Evolutionary conservation across 2,888 invertebrate species (phyloP), one percentile per base, ranked within the genome.

Genomic region (Abscondita cerata): DNA sequence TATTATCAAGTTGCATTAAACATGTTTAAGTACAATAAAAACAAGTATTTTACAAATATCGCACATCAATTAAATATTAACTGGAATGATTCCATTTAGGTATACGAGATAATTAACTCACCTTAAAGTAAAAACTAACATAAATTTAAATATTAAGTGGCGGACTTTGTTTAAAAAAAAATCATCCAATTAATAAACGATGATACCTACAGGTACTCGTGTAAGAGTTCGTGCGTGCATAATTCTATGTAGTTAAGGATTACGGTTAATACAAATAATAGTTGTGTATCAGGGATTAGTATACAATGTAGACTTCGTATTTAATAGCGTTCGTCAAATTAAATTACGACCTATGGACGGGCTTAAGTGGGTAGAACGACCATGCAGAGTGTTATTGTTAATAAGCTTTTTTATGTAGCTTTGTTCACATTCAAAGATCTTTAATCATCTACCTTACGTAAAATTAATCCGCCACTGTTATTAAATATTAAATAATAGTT

Each of bases 1-100:
- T 69, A 68, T 68, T 69, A 68, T 76, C 73, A 76, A 64, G 75
- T 77, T 76, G 74, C 75, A 51, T 65, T 59, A 62, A 60, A 63
- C 58, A 63, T 25, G 56, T 65, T 67, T 69, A 69, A 69, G 69
- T 67, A 69, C 69, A 69, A 66, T 63, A 61, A 50, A 62, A 55
- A 60, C 44, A 59, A 63, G 52, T 63, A 63, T 52, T 59, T 59
- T 48, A 63, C 62, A 55, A 63, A 55, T 59, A 59, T 59, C 57
- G 59, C 64, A 60, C 64, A 64, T 59, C 59, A 63, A 63, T 62
- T 52, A 54, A 62, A 62, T 57, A 62, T 59, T 46, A 34, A 53
- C 34, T 64, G 64, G 64, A 64, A 64, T 64, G 64, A 52, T 57
- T 53, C 57, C 57, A 25, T 44, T 46, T 51, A 54, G 36, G 19